These are phyloP conservation scores for Geodia barretti DNA, from an alignment of 37 sponge, comb jelly and placozoan species.

Conservation along the genomic window DNA sequence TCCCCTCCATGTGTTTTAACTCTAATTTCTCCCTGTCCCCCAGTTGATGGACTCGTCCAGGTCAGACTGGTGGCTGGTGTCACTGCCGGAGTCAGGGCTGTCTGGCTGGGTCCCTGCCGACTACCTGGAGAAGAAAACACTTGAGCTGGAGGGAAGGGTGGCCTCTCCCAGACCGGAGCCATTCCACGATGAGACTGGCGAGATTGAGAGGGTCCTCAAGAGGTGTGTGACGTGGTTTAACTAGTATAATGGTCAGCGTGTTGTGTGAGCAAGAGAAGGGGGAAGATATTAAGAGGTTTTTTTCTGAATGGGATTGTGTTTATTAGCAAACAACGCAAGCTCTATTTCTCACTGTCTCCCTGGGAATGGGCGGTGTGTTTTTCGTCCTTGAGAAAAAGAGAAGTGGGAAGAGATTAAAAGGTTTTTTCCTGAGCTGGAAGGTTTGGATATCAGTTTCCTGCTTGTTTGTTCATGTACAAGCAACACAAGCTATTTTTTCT, in stretches of 20 bases:
- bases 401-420: too few species aligned
- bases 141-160: background rate
- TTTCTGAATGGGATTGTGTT: too few species aligned
- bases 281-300: too few species aligned
- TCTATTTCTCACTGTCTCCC: background rate
- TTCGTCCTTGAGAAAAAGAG: too few species aligned
- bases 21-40: background rate
- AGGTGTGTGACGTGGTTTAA: conserved; percentile 4
- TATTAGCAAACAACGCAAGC: too few species aligned
- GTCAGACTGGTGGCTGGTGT: conserved; percentile 72
- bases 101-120: conserved; percentile 84
- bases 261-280: too few species aligned
- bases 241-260: too few species aligned
- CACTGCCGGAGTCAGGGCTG: background rate
- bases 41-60: conserved; percentile 61
- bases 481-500: too few species aligned
- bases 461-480: too few species aligned
- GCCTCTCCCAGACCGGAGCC: conserved; percentile 33
- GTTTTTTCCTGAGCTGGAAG: too few species aligned
- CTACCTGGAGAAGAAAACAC: conserved; percentile 37
- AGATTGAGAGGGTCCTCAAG: conserved; percentile 37
- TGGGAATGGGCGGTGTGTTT: background rate
- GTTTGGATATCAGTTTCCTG: too few species aligned
- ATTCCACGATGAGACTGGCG: conserved; percentile 44
- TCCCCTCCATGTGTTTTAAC: background rate